Evolutionary conservation across 2,888 invertebrate genomes (phyloP), one percentile per base, ranked within the genome.

Genomic region (Parnassius apollo): DNA sequence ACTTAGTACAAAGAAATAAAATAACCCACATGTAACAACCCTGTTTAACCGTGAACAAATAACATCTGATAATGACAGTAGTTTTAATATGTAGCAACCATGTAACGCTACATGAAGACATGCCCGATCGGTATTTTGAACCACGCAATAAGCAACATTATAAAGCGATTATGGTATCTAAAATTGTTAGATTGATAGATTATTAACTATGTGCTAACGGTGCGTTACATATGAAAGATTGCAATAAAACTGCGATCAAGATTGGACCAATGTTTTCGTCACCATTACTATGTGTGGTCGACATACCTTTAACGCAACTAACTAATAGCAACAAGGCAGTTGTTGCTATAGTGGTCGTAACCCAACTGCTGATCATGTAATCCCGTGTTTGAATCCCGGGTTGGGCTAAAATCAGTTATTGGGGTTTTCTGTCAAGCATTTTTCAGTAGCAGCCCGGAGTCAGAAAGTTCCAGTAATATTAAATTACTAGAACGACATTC

Each of bases 21-120:
- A 35, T 35, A 35, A 35, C 35, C 35, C 35, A 35, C 35, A 12
- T 51, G 10, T 63, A 55, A 10, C 59, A 59, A 22, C 62, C 55
- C 59, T 59, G 51, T 44, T 42, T 50, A n/a, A 60, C 60, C 42
- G 25, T 35, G 55, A 56, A 56, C 35, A 44, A 25, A 59, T 59
- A 55, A 59, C 63, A 64, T 60, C 59, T 51, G 59, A 64, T 64
- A 64, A 60, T 64, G 49, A 42, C 44, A 22, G 60, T 60, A 42
- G 42, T 64, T 64, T 60, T 18, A 45, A 25, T 50, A 52, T 64
- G 57, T 18, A 60, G 48, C 60, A 64, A 18, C 18, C 18, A 18
- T 18, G 18, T 18, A 18, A 64, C 53, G 18, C 44, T 12, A 45
- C 48, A 57, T 46, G 57, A 53, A 53, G 56, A 42, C 44, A 52